Evolutionary conservation across 2,888 invertebrate genomes (phyloP).

Genomic region (Mythimna lalbum): DNA sequence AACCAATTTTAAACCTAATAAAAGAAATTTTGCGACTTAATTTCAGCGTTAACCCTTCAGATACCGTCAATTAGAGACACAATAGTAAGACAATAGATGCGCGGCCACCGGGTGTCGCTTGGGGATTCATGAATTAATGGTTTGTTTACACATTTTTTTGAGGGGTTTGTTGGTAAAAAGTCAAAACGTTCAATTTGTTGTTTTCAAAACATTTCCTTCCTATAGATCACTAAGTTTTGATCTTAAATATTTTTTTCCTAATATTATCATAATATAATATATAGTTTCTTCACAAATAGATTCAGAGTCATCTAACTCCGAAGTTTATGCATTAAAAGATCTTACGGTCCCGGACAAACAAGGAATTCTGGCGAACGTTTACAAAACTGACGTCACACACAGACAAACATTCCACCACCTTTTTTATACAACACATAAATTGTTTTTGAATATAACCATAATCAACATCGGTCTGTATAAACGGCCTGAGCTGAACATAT

Average conservation of each 20-base stretch:
- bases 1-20: too few relatives aligned
- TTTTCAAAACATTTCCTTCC: not conserved
- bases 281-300: not conserved
- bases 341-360: not conserved
- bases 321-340: not conserved
- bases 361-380: constrained; percentile 42
- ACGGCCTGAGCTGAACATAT: constrained; percentile 16
- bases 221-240: not conserved
- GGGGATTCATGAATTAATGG: too few relatives aligned
- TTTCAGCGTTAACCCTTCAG: too few relatives aligned
- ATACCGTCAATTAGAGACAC: too few relatives aligned
- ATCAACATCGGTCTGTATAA: constrained; percentile 30
- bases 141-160: too few relatives aligned
- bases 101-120: too few relatives aligned
- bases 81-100: too few relatives aligned
- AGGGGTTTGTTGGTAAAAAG: too few relatives aligned
- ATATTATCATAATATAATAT: not conserved
- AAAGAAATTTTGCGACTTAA: too few relatives aligned
- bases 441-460: constrained; percentile 28
- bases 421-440: constrained; percentile 49
- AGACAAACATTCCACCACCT: constrained; percentile 35
- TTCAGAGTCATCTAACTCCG: not conserved
- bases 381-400: constrained; percentile 41
- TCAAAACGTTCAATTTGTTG: not conserved
- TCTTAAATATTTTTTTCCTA: not conserved